Evolutionary conservation across 2,797 vertebrate genomes (phyloP).

Genomic region (Rhabdomys pumilio): DNA sequence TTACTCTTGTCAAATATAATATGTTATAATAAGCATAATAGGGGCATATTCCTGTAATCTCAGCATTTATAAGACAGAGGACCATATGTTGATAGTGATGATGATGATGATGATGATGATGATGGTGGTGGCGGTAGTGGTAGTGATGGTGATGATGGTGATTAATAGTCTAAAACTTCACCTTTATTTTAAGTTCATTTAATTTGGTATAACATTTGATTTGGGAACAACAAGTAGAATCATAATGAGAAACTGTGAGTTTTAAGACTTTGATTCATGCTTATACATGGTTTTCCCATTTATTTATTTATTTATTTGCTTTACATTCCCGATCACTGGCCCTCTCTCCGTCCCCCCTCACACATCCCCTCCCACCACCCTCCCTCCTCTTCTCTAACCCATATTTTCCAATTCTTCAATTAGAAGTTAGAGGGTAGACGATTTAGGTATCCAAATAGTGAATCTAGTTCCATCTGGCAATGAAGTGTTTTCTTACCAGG

Average conservation of each 20-base stretch:
- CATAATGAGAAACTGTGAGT: background rate
- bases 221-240: background rate
- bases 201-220: background rate
- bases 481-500: slow-evolving; percentile 25
- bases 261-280: slow-evolving; percentile 29
- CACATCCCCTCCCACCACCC: background rate
- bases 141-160: background rate
- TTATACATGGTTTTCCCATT: background rate
- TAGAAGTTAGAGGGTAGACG: background rate
- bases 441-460: background rate
- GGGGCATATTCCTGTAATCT: background rate
- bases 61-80: background rate
- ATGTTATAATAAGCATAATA: background rate
- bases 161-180: background rate
- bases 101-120: background rate
- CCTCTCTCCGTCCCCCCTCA: background rate
- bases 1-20: background rate
- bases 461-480: background rate
- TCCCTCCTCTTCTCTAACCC: background rate
- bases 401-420: background rate
- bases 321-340: background rate
- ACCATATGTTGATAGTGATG: background rate
- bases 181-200: slow-evolving; percentile 15
- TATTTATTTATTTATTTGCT: background rate
- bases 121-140: background rate